Base-by-base conservation (phyloP, 2,113 vertebrate genomes). In the Ctenomys sociabilis region DNA sequence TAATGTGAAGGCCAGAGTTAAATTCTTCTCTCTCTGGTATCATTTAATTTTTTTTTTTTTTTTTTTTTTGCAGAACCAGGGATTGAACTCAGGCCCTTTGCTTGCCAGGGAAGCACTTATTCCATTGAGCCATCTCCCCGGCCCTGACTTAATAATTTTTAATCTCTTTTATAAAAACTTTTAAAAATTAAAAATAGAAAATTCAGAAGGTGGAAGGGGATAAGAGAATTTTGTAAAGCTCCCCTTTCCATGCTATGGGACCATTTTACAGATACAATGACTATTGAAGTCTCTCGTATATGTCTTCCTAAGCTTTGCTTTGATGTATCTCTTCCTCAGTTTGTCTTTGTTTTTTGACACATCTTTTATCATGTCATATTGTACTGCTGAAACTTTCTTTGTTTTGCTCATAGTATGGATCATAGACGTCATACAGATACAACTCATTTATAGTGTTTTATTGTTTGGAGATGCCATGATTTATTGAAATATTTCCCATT, bases 381-480 rank as follows among this genome's bases (percentile, higher is more conserved):
- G 7, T 14, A 49, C 32, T 83, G 40, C 49, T 21, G 57, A 12
- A 16, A 2, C 26, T 81, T 49, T 3, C 21, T 87, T 78, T 54
- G 6, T 43, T 35, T 28, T 7, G 21, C 59, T 17, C 11, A 35
- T n/a, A 8, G 0, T 28, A 4, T 32, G 24, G 32, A 13, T n/a
- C 24, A 81, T 28, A 19, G 77, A 5, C 8, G 45, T 81, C 9
- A 2, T 4, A 57, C 84, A 75, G 54, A 45, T 45, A 6, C 2
- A 9, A 2, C 81, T 78, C 35, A 37, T 4, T 1, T 8, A 17
- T 1, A 54, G 19, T 11, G 7, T 61, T 37, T 21, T 12, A 2
- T 28, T 30, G 2, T n/a, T 4, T 22, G 5, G 19, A 1, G 52
- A 68, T 22, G 24, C 49, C 3, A 0, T 37, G 0, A 61, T 64